Conservation (phyloP, 2,888 invertebrate genomes). For the Stenotaenia linearis region DNA sequence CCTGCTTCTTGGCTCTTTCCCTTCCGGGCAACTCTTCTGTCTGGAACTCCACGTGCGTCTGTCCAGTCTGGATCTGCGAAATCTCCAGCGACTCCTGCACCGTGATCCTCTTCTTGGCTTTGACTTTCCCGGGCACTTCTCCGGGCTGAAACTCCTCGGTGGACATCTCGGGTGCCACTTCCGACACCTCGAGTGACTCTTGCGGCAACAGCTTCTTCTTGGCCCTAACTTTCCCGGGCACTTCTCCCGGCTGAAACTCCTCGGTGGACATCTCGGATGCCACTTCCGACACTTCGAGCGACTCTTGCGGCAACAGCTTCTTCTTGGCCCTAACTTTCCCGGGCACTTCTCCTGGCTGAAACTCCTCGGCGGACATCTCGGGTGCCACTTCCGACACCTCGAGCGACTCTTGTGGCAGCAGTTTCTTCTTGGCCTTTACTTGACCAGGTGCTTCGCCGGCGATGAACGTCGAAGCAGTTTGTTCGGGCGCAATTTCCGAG, state of each 20-base stretch:
- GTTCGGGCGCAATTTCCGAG: conserved; percentile 36
- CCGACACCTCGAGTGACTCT: too few relatives aligned
- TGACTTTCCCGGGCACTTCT: too few relatives aligned
- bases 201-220: conserved; percentile 37
- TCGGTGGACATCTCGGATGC: not conserved
- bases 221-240: conserved; percentile 33
- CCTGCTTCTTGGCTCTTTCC: too few relatives aligned
- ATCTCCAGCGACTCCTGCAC: too few relatives aligned
- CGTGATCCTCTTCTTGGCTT: too few relatives aligned
- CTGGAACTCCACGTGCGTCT: too few relatives aligned
- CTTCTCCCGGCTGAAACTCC: conserved; percentile 31
- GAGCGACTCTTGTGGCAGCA: not conserved
- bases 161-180: too few relatives aligned
- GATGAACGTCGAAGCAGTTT: not conserved
- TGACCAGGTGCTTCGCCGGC: not conserved
- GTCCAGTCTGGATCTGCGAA: too few relatives aligned
- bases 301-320: conserved; percentile 38
- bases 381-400: conserved; percentile 33
- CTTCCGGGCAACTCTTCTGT: too few relatives aligned
- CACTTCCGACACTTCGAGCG: conserved; percentile 39
- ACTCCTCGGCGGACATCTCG: conserved; percentile 8
- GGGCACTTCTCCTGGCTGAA: conserved; percentile 29
- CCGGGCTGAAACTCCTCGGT: too few relatives aligned
- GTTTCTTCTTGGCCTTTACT: not conserved
- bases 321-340: conserved; percentile 35